Evolutionary conservation across 1,140 invertebrate genomes (phyloP).

Genomic region (Zelostemma sp.): DNA sequence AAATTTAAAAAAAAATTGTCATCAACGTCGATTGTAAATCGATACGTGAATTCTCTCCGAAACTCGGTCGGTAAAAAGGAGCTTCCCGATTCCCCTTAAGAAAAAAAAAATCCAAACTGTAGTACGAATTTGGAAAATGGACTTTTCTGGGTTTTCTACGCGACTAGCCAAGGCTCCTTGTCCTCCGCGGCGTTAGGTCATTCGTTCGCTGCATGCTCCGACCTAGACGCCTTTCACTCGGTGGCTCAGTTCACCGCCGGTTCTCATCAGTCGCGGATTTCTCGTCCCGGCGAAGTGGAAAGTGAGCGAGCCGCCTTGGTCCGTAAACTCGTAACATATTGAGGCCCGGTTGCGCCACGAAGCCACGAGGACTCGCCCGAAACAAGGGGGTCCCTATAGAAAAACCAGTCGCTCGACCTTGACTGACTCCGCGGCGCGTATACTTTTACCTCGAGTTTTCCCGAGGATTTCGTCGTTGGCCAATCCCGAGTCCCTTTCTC

Average conservation of each 20-base stretch:
- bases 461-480: background rate
- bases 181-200: constrained; percentile 48
- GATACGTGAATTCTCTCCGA: too few species aligned
- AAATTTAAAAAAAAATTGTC: too few species aligned
- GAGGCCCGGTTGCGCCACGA: background rate
- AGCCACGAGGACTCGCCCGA: background rate
- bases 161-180: constrained; percentile 37
- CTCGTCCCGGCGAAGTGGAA: constrained; percentile 34
- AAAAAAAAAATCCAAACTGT: too few species aligned
- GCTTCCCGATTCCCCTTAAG: too few species aligned
- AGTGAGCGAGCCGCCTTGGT: constrained; percentile 28
- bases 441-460: background rate
- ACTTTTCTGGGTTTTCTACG: too few species aligned
- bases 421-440: background rate
- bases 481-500: too few species aligned
- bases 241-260: constrained; percentile 54
- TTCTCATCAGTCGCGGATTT: constrained; percentile 55
- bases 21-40: too few species aligned
- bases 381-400: background rate
- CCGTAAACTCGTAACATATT: constrained; percentile 28
- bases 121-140: too few species aligned
- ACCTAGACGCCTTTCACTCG: constrained; percentile 57
- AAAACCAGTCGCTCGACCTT: background rate
- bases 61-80: too few species aligned
- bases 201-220: constrained; percentile 43